A percentile compares a stretch with the other conserved stretches of the same genome.
Evolutionary conservation across 2,888 invertebrate species (phyloP).

Genomic region (Nephrocerus scutellatus): DNA sequence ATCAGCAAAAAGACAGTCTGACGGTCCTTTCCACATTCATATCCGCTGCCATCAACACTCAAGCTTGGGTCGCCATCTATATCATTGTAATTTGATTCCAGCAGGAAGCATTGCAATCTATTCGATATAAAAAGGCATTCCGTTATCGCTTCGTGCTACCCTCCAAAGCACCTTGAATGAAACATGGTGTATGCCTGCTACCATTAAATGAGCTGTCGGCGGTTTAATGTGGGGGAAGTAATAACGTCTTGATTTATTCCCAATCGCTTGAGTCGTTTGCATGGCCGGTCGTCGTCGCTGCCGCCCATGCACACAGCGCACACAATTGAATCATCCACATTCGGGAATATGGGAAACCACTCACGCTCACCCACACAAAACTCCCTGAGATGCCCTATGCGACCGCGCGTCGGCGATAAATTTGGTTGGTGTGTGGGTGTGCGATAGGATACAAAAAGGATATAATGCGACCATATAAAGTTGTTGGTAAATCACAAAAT

Average conservation of each 20-base stretch:
- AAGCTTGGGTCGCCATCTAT: too few species aligned
- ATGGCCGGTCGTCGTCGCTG: conserved; percentile 16
- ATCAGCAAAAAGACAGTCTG: conserved; percentile 9
- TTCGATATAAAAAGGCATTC: too few species aligned
- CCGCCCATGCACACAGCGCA: conserved; percentile 10
- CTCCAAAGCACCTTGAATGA: too few species aligned
- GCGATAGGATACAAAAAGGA: conserved; percentile 16
- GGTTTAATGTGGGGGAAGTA: conserved; percentile 24
- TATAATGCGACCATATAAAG: conserved; percentile 23
- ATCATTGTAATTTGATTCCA: conserved; percentile 18
- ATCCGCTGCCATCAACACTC: conserved; percentile 2
- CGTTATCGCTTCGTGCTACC: too few species aligned
- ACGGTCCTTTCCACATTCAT: conserved; percentile 2
- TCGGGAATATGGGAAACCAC: conserved; percentile 7
- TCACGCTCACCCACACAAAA: too few species aligned
- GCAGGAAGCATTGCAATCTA: conserved; percentile 22
- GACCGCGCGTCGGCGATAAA: too few species aligned
- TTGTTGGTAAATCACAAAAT: conserved; percentile 24
- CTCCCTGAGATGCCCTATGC: too few species aligned
- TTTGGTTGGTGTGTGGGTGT: too few species aligned
- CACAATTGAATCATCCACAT: conserved; percentile 13
- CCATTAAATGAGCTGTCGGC: conserved; percentile 25
- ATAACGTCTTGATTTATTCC: conserved; percentile 24
- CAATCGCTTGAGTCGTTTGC: too few species aligned
- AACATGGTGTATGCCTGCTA: too few species aligned